These are phyloP conservation scores for Lanistes nyassanus DNA, from an alignment of 1,140 invertebrate genomes.

Conservation along the genomic window DNA sequence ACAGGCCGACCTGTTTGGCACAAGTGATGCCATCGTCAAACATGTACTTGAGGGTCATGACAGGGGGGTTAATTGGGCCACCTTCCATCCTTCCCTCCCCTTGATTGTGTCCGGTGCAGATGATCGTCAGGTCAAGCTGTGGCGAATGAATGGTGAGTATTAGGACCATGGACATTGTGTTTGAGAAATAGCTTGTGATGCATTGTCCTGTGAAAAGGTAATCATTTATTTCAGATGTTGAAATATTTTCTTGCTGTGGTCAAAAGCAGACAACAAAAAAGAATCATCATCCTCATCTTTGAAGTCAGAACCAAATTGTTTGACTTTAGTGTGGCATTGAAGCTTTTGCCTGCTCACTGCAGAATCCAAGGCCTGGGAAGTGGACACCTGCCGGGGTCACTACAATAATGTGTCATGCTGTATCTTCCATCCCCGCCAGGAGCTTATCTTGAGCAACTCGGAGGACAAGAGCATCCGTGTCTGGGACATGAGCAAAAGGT, in stretches of 20 bases:
- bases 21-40: constrained; percentile 97
- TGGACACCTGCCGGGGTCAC: constrained; percentile 98
- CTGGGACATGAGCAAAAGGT: constrained; percentile 96
- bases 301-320: too few relatives aligned
- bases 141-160: constrained; percentile 95
- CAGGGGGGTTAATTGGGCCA: constrained; percentile 96
- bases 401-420: constrained; percentile 99
- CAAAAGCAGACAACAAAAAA: too few relatives aligned
- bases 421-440: constrained; percentile 96
- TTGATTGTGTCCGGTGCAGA: constrained; percentile 97
- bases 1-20: constrained; percentile 93
- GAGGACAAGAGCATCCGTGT: constrained; percentile 98
- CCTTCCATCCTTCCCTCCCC: constrained; percentile 94
- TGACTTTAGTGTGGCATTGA: too few relatives aligned
- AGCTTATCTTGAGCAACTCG: constrained; percentile 95
- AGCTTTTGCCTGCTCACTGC: constrained; percentile 1
- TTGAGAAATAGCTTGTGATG: neutral
- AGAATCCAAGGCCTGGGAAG: constrained; percentile 90
- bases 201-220: too few relatives aligned
- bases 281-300: too few relatives aligned
- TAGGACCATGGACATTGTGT: neutral
- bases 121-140: constrained; percentile 96
- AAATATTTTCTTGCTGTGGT: too few relatives aligned
- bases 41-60: constrained; percentile 92
- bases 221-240: too few relatives aligned